Evolutionary conservation across 2,113 vertebrate genomes (phyloP), one percentile per base, ranked within the genome.

Genomic region (Sturnus vulgaris): DNA sequence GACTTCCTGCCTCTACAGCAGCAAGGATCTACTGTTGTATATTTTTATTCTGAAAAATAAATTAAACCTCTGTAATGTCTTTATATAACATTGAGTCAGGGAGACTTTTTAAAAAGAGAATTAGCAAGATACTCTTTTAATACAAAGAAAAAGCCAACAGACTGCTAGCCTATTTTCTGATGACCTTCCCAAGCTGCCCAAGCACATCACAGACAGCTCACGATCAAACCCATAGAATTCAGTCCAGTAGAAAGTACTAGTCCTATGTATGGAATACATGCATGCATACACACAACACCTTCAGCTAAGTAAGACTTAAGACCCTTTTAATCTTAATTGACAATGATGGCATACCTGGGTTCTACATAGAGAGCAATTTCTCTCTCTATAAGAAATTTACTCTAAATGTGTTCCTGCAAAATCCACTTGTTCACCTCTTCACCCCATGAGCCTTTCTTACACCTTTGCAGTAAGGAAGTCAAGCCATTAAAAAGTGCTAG

Each of bases 301-400:
- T 60, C 52, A 90, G 16, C 78, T 56, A 65, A 52, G 21, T 46
- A 49, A 78, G 15, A 30, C 9, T 28, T 20, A 44, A 72, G 9
- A 76, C 13, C 4, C 17, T 82, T 57, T 56, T 55, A 24, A 52
- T 77, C 37, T 60, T 66, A 78, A 75, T 5, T 79, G 35, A 68
- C 27, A 75, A 12, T 0, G 2, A 46, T 13, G 5, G 15, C 18
- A 13, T n/a, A 57, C 1, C 3, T 35, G 28, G 12, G 8, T 49
- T 88, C n/a, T 37, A 31, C 28, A 44, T 1, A 81, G 17, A 37
- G 5, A 75, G 9, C n/a, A 68, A 52, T 9, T 82, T 33, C 4
- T 71, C 46, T 84, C 44, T 16, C 24, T 44, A 11, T 3, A 39
- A 7, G 52, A 83, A 33, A 66, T 56, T 44, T 42, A 49, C 9